Evolutionary conservation across 2,888 invertebrate species (phyloP), one percentile per base, ranked within the genome.

Genomic region (Netelia fuscicornis): DNA sequence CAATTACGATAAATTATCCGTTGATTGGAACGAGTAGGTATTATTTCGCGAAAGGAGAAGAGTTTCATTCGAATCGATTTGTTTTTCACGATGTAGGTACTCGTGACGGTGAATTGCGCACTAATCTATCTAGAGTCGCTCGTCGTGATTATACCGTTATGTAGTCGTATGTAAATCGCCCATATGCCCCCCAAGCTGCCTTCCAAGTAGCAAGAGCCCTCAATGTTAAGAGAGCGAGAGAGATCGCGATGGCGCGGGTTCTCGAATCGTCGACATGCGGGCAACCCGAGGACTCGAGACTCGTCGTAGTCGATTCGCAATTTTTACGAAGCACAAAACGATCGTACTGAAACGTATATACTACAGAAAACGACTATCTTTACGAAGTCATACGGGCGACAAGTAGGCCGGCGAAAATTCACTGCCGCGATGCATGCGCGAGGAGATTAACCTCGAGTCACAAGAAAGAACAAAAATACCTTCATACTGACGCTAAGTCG

Each of bases 341-440:
- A 17, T 80, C 60, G 52, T 88, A 64, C 77, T 67, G 44, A 58
- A 67, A 56, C 37, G 64, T 52, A 25, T 64, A 60, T 64, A 70
- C 79, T 71, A 79, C 48, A 65, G 65, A 80, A 74, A 67, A 85
- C 72, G 58, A 89, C 91, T 93, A 93, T 93, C 93, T 93, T 91
- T 64, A 90, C 88, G 87, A 52, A 87, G 86, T 80, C 89, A 93
- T 93, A 93, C 93, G 93, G 93, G 93, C 89, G 90, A 91, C 91
- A 93, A 93, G 92, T 93, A 92, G 93, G 92, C 89, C 93, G 92
- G 87, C 89, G 90, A 91, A 89, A 91, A 92, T 90, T 90, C 90
- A 91, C 88, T 89, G 87, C 87, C 88, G 89, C 86, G 84, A 83
- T 87, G 89, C 44, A 48, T 71, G 72, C 68, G 81, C 42, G 48